Conservation (phyloP, 2,113 vertebrate genomes). For the Ceyx margarethae region DNA sequence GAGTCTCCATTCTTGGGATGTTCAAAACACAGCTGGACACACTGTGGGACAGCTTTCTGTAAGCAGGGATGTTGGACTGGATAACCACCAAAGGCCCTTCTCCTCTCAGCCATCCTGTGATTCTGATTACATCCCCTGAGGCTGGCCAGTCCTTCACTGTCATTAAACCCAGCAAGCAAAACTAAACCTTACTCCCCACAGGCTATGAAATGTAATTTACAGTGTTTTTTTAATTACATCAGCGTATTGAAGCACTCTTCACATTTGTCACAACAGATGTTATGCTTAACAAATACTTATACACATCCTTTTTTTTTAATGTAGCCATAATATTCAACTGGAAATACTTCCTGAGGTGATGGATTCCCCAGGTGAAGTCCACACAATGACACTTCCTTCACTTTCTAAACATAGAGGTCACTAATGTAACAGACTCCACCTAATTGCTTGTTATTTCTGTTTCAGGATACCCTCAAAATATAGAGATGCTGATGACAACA, state of each 20-base stretch:
- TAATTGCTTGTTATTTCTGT: neutral
- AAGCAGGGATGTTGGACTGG: neutral
- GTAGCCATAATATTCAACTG: slow-evolving; percentile 12
- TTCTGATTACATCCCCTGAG: neutral
- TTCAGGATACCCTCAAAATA: neutral
- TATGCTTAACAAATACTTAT: neutral
- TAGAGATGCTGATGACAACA: neutral
- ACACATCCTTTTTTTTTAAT: neutral
- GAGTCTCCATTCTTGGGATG: neutral
- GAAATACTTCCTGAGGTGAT: neutral
- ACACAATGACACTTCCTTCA: neutral
- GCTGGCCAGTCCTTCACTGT: neutral
- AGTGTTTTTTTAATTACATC: neutral
- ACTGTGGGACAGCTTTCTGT: neutral
- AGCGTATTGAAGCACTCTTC: neutral
- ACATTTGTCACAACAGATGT: neutral
- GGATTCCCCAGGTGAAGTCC: neutral
- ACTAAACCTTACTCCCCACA: neutral
- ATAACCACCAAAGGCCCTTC: neutral
- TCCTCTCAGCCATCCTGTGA: neutral
- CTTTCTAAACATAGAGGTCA: neutral
- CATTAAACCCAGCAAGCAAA: neutral
- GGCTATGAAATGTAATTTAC: neutral
- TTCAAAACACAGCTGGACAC: neutral
- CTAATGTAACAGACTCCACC: neutral